These are phyloP conservation scores for Corythoichthys intestinalis DNA, from an alignment of 2,113 vertebrate species.

Conservation along the genomic window DNA sequence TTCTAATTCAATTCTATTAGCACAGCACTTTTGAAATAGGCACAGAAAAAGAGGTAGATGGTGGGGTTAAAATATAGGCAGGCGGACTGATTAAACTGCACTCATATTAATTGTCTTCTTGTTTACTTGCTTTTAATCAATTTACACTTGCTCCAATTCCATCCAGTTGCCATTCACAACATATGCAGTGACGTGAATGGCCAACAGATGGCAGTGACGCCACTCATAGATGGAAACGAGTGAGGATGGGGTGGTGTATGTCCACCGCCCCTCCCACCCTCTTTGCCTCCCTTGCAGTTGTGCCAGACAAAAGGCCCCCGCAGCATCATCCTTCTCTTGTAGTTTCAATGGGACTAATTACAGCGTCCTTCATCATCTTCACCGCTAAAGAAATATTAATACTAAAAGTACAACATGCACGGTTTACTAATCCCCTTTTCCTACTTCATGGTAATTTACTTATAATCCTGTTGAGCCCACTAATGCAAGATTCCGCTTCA, in stretches of 20 bases:
- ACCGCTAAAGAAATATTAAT: constrained; percentile 61
- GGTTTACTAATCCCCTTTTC: not conserved
- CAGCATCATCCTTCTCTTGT: constrained; percentile 15
- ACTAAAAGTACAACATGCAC: constrained; percentile 23
- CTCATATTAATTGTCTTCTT: not conserved
- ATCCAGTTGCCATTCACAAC: not conserved
- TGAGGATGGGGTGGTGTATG: not conserved
- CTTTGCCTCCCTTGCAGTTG: constrained; percentile 1
- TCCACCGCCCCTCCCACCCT: not conserved
- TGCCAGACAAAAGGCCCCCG: constrained; percentile 11
- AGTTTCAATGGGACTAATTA: constrained; percentile 77
- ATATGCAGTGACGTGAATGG: not conserved
- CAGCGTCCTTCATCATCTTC: constrained; percentile 57
- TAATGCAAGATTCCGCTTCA: not conserved
- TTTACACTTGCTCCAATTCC: not conserved
- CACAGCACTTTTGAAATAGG: too few relatives aligned
- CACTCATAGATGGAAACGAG: constrained; percentile 9
- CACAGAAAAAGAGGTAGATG: not conserved
- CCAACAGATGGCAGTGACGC: constrained; percentile 68
- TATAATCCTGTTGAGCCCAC: not conserved
- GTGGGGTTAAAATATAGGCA: not conserved
- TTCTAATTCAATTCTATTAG: too few relatives aligned
- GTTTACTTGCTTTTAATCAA: not conserved
- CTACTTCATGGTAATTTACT: not conserved
- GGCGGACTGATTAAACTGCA: not conserved